Evolutionary conservation across 1,140 invertebrate species (phyloP).

Genomic region (Micrasema minimum): DNA sequence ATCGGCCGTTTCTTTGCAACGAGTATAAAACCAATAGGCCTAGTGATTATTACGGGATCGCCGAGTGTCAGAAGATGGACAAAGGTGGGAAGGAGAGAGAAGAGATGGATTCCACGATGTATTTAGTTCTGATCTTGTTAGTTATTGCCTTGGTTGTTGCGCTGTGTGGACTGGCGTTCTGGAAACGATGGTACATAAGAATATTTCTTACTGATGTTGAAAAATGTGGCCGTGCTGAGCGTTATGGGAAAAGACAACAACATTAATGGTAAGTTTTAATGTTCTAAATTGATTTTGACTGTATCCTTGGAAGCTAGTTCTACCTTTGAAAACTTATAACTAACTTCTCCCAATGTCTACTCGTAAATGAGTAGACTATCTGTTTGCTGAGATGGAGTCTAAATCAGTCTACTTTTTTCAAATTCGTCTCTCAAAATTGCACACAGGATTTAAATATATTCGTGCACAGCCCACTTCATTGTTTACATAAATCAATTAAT

Average conservation of each 20-base stretch:
- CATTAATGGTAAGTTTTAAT: constrained; percentile 4
- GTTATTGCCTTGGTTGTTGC: constrained; percentile 55
- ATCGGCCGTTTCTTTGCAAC: constrained; percentile 56
- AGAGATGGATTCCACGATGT: not conserved
- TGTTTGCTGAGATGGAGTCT: too few relatives aligned
- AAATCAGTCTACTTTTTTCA: too few relatives aligned
- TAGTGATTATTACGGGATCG: constrained; percentile 52
- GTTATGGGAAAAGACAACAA: constrained; percentile 59
- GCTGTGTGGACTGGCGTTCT: constrained; percentile 57
- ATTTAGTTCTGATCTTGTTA: constrained; percentile 51
- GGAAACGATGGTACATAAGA: constrained; percentile 65
- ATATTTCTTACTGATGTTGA: constrained; percentile 69
- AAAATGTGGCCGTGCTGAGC: constrained; percentile 63
- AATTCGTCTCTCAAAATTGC: too few relatives aligned
- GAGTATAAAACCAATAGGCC: constrained; percentile 44
- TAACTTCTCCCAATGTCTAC: too few relatives aligned
- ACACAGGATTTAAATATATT: too few relatives aligned
- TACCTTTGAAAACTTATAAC: too few relatives aligned
- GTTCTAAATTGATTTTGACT: too few relatives aligned
- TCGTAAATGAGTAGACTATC: too few relatives aligned
- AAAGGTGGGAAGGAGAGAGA: not conserved
- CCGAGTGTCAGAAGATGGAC: constrained; percentile 48
- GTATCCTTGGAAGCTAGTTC: too few relatives aligned
- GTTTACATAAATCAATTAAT: too few relatives aligned
- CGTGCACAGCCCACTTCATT: too few relatives aligned